phyloP scores from a whole-genome alignment of 2,797 vertebrate species.

The Glyptemys insculpta region DNA sequence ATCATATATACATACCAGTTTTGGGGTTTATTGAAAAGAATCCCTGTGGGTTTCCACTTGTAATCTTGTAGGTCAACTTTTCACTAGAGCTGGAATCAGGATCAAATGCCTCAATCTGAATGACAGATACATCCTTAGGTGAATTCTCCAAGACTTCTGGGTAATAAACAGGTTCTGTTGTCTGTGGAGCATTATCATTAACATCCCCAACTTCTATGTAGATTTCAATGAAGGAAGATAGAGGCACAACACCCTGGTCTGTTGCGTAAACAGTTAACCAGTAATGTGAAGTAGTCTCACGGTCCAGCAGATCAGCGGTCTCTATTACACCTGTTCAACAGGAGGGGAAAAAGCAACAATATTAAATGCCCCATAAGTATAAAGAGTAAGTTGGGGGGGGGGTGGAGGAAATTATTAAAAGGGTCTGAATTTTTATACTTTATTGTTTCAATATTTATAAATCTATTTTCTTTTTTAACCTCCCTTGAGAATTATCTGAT shows the following conservation, averaged over 20 bases:
- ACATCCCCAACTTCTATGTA: slow-evolving; percentile 96
- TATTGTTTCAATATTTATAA: not conserved
- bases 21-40: slow-evolving; percentile 93
- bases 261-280: slow-evolving; percentile 97
- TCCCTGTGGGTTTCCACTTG: slow-evolving; percentile 97
- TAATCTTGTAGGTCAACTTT: slow-evolving; percentile 93
- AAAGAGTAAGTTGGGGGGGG: not conserved
- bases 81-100: slow-evolving; percentile 92
- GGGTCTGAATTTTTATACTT: not conserved
- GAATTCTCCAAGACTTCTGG: slow-evolving; percentile 96
- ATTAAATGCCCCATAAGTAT: not conserved
- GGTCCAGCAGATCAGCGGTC: slow-evolving; percentile 92
- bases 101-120: slow-evolving; percentile 94
- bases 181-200: slow-evolving; percentile 97
- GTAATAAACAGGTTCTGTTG: slow-evolving; percentile 95
- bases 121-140: slow-evolving; percentile 93
- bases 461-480: not conserved
- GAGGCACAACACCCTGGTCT: slow-evolving; percentile 92
- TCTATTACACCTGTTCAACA: slow-evolving; percentile 88
- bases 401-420: not conserved
- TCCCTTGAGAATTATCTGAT: slow-evolving; percentile 11
- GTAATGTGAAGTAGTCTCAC: slow-evolving; percentile 93
- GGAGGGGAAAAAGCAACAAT: not conserved
- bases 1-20: slow-evolving; percentile 86
- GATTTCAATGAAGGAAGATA: slow-evolving; percentile 94